phyloP scores from a whole-genome alignment of 2,888 invertebrate genomes.

The Orthosia gracilis region DNA sequence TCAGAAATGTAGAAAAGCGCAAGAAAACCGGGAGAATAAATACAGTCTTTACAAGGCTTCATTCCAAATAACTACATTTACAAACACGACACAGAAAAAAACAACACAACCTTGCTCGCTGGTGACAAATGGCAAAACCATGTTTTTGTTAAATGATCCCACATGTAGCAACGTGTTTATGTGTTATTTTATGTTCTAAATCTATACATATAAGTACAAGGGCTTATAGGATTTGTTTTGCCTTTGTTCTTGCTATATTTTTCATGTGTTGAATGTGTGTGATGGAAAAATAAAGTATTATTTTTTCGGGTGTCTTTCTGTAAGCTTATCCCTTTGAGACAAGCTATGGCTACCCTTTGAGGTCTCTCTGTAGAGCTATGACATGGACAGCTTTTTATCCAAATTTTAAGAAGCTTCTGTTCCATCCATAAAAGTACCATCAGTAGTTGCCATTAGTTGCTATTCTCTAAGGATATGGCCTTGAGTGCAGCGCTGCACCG shows the following conservation, averaged over 20 bases:
- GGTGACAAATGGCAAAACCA: conserved; percentile 47
- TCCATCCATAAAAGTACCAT: too few relatives aligned
- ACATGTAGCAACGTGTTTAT: conserved; percentile 6
- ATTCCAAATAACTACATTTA: not conserved
- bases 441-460: too few relatives aligned
- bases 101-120: conserved; percentile 2
- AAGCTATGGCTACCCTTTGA: not conserved
- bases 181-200: conserved; percentile 21
- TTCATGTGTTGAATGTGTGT: not conserved
- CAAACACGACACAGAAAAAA: conserved; percentile 15
- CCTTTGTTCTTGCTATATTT: not conserved
- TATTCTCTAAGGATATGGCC: too few relatives aligned
- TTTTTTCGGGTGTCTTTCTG: not conserved
- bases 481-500: too few relatives aligned
- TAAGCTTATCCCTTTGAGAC: not conserved
- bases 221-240: conserved; percentile 12
- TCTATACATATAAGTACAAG: not conserved
- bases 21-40: not conserved
- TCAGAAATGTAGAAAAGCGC: too few relatives aligned
- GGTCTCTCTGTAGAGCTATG: not conserved
- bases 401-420: too few relatives aligned
- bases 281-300: not conserved
- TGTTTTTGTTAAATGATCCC: conserved; percentile 34
- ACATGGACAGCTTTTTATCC: too few relatives aligned
- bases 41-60: not conserved